Percentiles rank a stretch among this genome's conserved stretches.
These are phyloP conservation scores for Rosalia funebris DNA, from an alignment of 2,888 invertebrate genomes.

Conservation along the genomic window DNA sequence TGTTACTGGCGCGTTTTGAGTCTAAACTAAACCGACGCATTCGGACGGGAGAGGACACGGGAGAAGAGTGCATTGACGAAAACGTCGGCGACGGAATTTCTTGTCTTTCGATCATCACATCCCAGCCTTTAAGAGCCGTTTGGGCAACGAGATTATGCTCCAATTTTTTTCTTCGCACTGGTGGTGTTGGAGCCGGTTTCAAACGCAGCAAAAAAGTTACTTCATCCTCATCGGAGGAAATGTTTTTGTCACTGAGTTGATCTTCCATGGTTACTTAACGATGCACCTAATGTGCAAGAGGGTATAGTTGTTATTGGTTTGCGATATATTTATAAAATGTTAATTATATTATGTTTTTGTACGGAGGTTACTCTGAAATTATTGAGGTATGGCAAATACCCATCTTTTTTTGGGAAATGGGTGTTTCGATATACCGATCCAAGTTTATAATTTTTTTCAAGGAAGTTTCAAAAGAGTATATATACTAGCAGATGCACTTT, in stretches of 20 bases:
- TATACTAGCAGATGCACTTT: too few relatives aligned
- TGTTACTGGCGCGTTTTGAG: constrained; percentile 18
- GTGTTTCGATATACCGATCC: too few relatives aligned
- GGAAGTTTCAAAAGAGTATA: too few relatives aligned
- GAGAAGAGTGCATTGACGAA: constrained; percentile 9
- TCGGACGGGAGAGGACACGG: constrained; percentile 32
- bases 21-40: constrained; percentile 41
- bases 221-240: constrained; percentile 55
- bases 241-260: neutral
- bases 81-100: constrained; percentile 31
- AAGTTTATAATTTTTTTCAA: too few relatives aligned
- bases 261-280: neutral
- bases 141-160: constrained; percentile 39
- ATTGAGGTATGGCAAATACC: too few relatives aligned
- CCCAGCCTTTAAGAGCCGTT: constrained; percentile 56
- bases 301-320: constrained; percentile 21
- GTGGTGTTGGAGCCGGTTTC: constrained; percentile 60
- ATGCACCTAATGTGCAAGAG: neutral
- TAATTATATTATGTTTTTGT: too few relatives aligned
- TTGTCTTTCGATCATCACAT: constrained; percentile 57
- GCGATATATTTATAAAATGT: too few relatives aligned
- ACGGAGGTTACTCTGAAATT: too few relatives aligned
- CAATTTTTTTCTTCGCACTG: constrained; percentile 50
- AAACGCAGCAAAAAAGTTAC: constrained; percentile 60
- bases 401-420: too few relatives aligned